Conservation (phyloP, 1,140 invertebrate genomes). For the Leptinotarsa lineolata region DNA sequence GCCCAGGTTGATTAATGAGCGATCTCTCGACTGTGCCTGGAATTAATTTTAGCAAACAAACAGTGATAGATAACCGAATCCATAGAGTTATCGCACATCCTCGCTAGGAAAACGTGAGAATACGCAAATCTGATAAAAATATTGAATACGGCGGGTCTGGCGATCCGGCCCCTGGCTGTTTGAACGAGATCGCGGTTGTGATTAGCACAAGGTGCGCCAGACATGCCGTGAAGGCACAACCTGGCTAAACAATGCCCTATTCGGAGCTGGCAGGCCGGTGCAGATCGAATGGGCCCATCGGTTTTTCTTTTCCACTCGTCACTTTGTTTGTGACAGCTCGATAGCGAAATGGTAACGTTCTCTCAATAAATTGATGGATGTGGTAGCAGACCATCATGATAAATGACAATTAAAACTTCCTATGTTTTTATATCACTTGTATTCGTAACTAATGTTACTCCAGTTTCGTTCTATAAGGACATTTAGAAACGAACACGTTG, state of each 20-base stretch:
- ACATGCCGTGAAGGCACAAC: constrained; percentile 31
- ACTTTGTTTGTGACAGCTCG: background rate
- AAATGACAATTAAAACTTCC: too few relatives aligned
- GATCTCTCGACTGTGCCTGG: constrained; percentile 41
- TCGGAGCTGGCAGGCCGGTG: background rate
- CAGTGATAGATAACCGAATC: constrained; percentile 40
- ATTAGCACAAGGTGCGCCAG: constrained; percentile 45
- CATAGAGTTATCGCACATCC: constrained; percentile 43
- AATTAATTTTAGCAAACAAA: constrained; percentile 52
- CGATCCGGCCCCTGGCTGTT: constrained; percentile 40
- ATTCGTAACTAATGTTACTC: too few relatives aligned
- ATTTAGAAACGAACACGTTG: too few relatives aligned
- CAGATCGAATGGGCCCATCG: background rate
- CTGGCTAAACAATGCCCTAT: background rate
- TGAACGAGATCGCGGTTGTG: constrained; percentile 39
- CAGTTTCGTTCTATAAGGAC: too few relatives aligned
- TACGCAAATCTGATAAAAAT: constrained; percentile 54
- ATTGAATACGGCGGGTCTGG: constrained; percentile 45
- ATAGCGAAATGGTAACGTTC: too few relatives aligned
- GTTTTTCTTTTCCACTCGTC: background rate
- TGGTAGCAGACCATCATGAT: too few relatives aligned
- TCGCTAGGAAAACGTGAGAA: constrained; percentile 50
- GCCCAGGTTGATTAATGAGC: constrained; percentile 45
- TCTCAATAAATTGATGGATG: too few relatives aligned
- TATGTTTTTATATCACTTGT: too few relatives aligned